Percentiles rank a stretch among this genome's conserved stretches.
These are phyloP conservation scores for Leptocoma aspasia DNA, from an alignment of 2,113 vertebrate species.

Conservation along the genomic window DNA sequence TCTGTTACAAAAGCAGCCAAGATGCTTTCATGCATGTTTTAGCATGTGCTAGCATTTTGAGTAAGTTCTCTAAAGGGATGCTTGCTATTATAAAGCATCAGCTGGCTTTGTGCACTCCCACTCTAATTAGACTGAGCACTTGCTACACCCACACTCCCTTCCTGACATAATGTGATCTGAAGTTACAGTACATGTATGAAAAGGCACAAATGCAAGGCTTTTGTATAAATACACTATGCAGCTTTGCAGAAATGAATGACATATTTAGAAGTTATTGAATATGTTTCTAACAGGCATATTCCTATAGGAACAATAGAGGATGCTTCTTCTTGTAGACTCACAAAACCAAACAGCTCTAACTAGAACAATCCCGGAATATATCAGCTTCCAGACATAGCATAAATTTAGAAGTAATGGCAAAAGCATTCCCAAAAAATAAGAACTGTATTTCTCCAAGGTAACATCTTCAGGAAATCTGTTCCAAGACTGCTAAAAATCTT, in stretches of 20 bases:
- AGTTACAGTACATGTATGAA: not conserved
- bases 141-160: not conserved
- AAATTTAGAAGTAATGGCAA: not conserved
- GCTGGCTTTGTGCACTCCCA: not conserved
- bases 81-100: not conserved
- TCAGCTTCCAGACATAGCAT: not conserved
- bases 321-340: not conserved
- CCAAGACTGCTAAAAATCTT: not conserved
- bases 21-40: not conserved
- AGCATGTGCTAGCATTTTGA: not conserved
- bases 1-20: not conserved
- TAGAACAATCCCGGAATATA: not conserved
- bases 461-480: not conserved
- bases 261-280: not conserved
- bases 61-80: not conserved
- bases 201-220: not conserved
- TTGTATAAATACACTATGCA: not conserved
- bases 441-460: not conserved
- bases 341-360: not conserved
- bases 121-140: not conserved
- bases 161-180: not conserved
- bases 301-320: not conserved
- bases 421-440: not conserved
- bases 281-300: not conserved
- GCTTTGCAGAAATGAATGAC: not conserved